A percentile compares a stretch with the other conserved stretches of the same genome.
These are phyloP conservation scores for Entomobrya proxima DNA, from an alignment of 2,888 invertebrate genomes.

Conservation along the genomic window DNA sequence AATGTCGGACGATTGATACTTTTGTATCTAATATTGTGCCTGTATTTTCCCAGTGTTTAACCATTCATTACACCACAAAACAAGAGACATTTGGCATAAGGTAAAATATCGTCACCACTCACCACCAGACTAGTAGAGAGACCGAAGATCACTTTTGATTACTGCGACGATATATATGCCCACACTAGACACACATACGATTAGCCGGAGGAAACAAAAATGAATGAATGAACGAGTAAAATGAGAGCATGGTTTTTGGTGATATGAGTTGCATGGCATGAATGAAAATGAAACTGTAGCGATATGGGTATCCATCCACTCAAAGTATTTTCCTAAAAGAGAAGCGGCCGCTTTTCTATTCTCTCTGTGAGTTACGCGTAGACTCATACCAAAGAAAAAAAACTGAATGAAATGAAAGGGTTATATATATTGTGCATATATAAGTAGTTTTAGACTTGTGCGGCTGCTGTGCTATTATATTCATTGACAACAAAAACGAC, in stretches of 20 bases:
- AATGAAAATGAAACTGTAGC: conserved; percentile 59
- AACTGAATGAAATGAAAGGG: conserved; percentile 57
- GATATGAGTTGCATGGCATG: conserved; percentile 1
- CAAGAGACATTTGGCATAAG: not conserved
- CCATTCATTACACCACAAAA: conserved; percentile 56
- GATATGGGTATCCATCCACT: not conserved
- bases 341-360: conserved; percentile 48
- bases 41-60: conserved; percentile 65
- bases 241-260: conserved; percentile 36
- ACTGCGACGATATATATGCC: not conserved
- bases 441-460: not conserved
- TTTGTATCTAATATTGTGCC: conserved; percentile 29
- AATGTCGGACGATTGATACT: conserved; percentile 33
- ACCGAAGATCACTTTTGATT: not conserved
- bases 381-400: conserved; percentile 11
- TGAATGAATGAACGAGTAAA: conserved; percentile 57
- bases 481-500: not conserved
- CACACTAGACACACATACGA: conserved; percentile 7
- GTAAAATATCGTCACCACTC: no score
- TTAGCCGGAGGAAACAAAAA: conserved; percentile 44
- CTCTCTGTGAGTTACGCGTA: conserved; percentile 25
- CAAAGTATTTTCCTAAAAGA: not conserved
- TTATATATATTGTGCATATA: conserved; percentile 18
- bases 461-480: not conserved
- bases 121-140: no score